Evolutionary conservation across 1,140 invertebrate genomes (phyloP).

Genomic region (Ptiloglossa arizonensis): DNA sequence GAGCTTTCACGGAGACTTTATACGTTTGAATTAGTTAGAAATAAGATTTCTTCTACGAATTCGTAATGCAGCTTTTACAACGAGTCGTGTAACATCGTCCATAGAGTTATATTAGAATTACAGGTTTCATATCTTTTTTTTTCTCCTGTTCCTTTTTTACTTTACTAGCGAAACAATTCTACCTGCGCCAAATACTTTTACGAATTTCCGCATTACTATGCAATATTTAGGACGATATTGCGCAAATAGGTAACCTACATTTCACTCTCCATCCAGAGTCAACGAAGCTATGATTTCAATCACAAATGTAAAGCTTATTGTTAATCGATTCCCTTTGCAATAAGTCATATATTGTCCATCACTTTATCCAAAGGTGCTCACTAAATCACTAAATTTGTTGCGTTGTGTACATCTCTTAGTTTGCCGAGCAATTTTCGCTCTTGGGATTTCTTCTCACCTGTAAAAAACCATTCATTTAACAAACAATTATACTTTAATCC

Average conservation of each 20-base stretch:
- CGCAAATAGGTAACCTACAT: constrained; percentile 58
- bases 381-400: constrained; percentile 67
- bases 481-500: constrained; percentile 35
- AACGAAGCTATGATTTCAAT: constrained; percentile 58
- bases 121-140: constrained; percentile 30
- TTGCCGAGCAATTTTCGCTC: constrained; percentile 43
- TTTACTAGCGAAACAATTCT: constrained; percentile 58
- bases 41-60: constrained; percentile 59
- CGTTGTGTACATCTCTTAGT: constrained; percentile 61
- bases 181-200: constrained; percentile 50
- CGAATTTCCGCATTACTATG: constrained; percentile 40
- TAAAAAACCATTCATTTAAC: constrained; percentile 57
- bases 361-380: constrained; percentile 65
- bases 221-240: constrained; percentile 54
- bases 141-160: neutral
- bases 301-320: constrained; percentile 65
- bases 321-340: constrained; percentile 63
- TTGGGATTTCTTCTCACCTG: constrained; percentile 52
- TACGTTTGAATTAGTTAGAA: constrained; percentile 56
- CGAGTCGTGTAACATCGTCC: constrained; percentile 57
- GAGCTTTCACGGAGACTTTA: constrained; percentile 57
- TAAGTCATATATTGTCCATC: constrained; percentile 57
- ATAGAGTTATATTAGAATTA: constrained; percentile 54
- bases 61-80: constrained; percentile 57
- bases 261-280: constrained; percentile 45